phyloP scores from a whole-genome alignment of 1,140 invertebrate species.

The Drosophila mayri region DNA sequence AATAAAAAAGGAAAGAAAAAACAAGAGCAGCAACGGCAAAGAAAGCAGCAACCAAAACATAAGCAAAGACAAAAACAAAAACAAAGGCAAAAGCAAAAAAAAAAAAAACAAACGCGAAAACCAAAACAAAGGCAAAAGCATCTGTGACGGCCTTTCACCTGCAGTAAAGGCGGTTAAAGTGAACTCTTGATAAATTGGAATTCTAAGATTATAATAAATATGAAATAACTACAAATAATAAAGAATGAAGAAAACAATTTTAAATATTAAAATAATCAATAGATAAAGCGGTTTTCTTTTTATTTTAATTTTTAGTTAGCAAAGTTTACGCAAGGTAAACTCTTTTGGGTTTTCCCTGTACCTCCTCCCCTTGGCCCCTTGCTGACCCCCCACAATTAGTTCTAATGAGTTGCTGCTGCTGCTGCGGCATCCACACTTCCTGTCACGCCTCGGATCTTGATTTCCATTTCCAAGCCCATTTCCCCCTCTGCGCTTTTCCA shows the following conservation, averaged over 20 bases:
- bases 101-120: background rate
- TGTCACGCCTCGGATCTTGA: slow-evolving; percentile 45
- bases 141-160: slow-evolving; percentile 58
- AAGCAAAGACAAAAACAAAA: slow-evolving; percentile 10
- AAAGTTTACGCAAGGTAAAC: too few relatives aligned
- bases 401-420: slow-evolving; percentile 57
- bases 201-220: background rate
- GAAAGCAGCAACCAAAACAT: slow-evolving; percentile 31
- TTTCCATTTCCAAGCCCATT: slow-evolving; percentile 14
- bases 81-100: background rate
- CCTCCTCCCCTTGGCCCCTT: background rate
- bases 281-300: too few relatives aligned
- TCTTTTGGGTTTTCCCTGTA: background rate
- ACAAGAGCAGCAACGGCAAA: background rate
- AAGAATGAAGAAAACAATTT: background rate
- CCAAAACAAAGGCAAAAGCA: background rate
- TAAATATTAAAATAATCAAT: background rate
- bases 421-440: slow-evolving; percentile 47
- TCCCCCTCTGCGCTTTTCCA: slow-evolving; percentile 4
- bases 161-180: slow-evolving; percentile 1
- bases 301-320: too few relatives aligned
- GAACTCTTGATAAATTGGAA: background rate
- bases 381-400: slow-evolving; percentile 46
- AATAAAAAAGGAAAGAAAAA: background rate
- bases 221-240: too few relatives aligned